Evolutionary conservation across 2,888 invertebrate species (phyloP).

Genomic region (Pterostichus niger): DNA sequence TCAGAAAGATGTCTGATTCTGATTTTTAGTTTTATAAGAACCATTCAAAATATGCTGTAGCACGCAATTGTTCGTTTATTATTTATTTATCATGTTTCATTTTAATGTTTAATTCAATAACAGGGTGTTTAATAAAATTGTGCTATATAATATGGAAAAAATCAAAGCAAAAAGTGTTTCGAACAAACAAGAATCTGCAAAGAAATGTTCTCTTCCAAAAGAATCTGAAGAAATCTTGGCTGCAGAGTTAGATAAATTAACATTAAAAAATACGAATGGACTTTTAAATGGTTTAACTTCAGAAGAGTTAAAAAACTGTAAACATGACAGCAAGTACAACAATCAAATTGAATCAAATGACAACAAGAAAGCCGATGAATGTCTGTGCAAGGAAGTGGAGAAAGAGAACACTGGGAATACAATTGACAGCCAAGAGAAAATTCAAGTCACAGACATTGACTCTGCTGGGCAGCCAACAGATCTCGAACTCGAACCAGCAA

Average conservation of each 20-base stretch:
- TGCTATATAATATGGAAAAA: conserved; percentile 63
- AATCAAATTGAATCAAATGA: conserved; percentile 48
- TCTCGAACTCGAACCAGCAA: conserved; percentile 68
- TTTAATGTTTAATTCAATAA: conserved; percentile 49
- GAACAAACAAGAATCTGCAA: conserved; percentile 49
- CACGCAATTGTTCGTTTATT: conserved; percentile 43
- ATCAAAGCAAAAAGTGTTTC: conserved; percentile 62
- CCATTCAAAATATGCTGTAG: conserved; percentile 57
- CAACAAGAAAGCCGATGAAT: conserved; percentile 66
- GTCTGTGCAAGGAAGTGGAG: conserved; percentile 13
- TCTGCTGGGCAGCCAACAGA: conserved; percentile 54
- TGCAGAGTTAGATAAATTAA: conserved; percentile 59
- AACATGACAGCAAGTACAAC: conserved; percentile 47
- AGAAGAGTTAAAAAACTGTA: conserved; percentile 50
- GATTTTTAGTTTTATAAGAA: conserved; percentile 58
- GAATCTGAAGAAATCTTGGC: conserved; percentile 56
- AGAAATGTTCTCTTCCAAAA: conserved; percentile 51
- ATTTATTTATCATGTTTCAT: conserved; percentile 64
- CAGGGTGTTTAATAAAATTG: conserved; percentile 57
- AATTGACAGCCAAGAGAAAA: conserved; percentile 56
- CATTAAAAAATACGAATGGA: conserved; percentile 61
- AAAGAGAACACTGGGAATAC: not conserved
- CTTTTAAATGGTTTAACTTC: conserved; percentile 59
- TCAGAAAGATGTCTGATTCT: conserved; percentile 64
- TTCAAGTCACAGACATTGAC: conserved; percentile 29